A percentile compares a stretch with the other conserved stretches of the same genome.
Conservation (phyloP, 2,888 invertebrate genomes). For the Cephus runcator region DNA sequence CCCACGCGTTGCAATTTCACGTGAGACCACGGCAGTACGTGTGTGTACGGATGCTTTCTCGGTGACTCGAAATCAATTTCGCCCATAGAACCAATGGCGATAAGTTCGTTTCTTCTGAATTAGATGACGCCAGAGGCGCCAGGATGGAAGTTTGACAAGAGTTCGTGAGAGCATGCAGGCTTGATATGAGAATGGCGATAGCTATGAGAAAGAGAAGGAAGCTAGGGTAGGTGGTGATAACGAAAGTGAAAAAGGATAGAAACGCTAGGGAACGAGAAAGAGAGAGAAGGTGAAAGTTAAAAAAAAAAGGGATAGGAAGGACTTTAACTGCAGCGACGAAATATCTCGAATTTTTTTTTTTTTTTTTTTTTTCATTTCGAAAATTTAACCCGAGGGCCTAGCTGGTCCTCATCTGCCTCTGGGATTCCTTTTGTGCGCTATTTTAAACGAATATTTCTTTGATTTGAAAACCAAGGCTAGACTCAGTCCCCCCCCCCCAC, state of each 20-base stretch:
- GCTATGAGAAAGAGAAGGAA: neutral
- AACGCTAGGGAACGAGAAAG: neutral
- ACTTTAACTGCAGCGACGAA: neutral
- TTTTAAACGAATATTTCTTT: slow-evolving; percentile 29
- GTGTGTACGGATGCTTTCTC: neutral
- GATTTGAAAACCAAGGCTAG: slow-evolving; percentile 15
- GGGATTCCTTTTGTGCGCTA: slow-evolving; percentile 15
- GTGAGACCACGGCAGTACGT: neutral
- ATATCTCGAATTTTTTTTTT: slow-evolving; percentile 2
- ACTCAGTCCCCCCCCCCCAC: too few species aligned
- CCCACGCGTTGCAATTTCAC: neutral
- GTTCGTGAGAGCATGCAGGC: neutral
- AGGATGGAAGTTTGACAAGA: neutral
- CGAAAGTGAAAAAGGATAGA: neutral
- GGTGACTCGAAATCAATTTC: neutral
- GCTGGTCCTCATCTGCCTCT: slow-evolving; percentile 12
- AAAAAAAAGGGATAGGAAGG: neutral
- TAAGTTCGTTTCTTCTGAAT: neutral
- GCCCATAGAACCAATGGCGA: neutral
- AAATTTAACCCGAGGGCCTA: slow-evolving; percentile 18
- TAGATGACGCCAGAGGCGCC: neutral
- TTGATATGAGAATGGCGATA: neutral
- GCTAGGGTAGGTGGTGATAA: neutral
- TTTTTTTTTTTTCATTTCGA: slow-evolving; percentile 19
- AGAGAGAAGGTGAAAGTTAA: neutral